A percentile compares a stretch with the other conserved stretches of the same genome.
phyloP scores from a whole-genome alignment of 53 echinoderm and acorn worm species.

The Apostichopus leukothele region DNA sequence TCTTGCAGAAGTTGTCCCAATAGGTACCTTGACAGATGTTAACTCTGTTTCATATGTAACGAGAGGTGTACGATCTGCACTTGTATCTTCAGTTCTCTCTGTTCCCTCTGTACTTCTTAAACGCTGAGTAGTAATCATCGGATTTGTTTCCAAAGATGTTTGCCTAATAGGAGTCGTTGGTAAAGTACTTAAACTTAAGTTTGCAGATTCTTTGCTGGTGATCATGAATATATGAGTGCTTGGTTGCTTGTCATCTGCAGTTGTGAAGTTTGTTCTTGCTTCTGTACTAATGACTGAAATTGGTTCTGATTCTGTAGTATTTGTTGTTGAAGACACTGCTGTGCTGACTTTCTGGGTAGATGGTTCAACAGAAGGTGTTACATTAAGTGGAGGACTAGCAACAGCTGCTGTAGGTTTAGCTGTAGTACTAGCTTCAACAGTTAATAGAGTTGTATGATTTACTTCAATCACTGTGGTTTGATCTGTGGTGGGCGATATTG shows the following conservation, averaged over 20 bases:
- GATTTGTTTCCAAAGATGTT: neutral
- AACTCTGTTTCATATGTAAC: too few relatives aligned
- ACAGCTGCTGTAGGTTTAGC: neutral
- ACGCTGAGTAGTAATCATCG: constrained; percentile 12
- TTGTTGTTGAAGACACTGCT: neutral
- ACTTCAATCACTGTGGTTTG: constrained; percentile 2
- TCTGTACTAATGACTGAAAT: constrained; percentile 22
- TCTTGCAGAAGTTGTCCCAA: neutral
- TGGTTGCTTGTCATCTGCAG: neutral
- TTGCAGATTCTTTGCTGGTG: constrained; percentile 12
- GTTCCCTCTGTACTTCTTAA: constrained; percentile 12
- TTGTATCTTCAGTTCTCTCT: neutral
- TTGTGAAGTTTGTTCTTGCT: constrained; percentile 8
- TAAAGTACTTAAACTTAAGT: constrained; percentile 12
- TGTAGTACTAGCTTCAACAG: neutral
- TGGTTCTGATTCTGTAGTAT: neutral
- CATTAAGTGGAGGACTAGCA: too few relatives aligned
- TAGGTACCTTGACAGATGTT: too few relatives aligned
- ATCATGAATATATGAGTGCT: constrained; percentile 12
- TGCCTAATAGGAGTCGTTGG: constrained; percentile 5
- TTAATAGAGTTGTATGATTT: neutral
- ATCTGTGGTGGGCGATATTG: neutral
- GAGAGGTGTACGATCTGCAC: too few relatives aligned
- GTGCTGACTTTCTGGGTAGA: neutral
- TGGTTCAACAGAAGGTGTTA: neutral